A percentile compares a stretch with the other conserved stretches of the same genome.
Evolutionary conservation across 1,140 invertebrate species (phyloP).

Genomic region (Bombyx mori): ASM3026992v2 NC_085108.1:5835001-5835500

Average conservation of each 20-base stretch:
- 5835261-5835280: conserved; percentile 41
- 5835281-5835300: conserved; percentile 48
- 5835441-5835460: conserved; percentile 50
- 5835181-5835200: conserved; percentile 18
- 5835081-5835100: conserved; percentile 44
- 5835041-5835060: conserved; percentile 45
- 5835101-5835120: conserved; percentile 47
- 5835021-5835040: conserved; percentile 52
- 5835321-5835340: conserved; percentile 38
- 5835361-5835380: conserved; percentile 24
- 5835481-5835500: conserved; percentile 40
- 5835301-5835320: conserved; percentile 46
- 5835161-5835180: conserved; percentile 45
- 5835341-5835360: conserved; percentile 57
- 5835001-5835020: conserved; percentile 44
- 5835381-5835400: conserved; percentile 45
- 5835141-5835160: conserved; percentile 38
- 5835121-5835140: conserved; percentile 53
- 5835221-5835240: conserved; percentile 48
- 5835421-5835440: conserved; percentile 32
- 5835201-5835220: conserved; percentile 44
- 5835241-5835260: conserved; percentile 45
- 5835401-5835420: conserved; percentile 57
- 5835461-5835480: conserved; percentile 45
- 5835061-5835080: conserved; percentile 38